phyloP scores from a whole-genome alignment of 1,140 invertebrate species.

The Hycleus cichorii region DNA sequence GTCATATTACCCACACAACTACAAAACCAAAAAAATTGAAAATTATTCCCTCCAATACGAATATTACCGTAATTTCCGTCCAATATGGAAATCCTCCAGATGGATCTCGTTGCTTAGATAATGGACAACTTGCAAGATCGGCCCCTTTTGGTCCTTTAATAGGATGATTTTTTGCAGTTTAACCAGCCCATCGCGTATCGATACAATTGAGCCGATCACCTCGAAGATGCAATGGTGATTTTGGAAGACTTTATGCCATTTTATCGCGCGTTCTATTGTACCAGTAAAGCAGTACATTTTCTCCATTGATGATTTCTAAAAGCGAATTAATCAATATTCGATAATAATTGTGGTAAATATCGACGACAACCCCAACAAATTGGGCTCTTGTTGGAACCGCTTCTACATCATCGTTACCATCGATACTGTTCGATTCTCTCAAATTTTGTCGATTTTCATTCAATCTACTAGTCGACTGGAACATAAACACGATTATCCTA shows the following conservation, averaged over 20 bases:
- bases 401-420: no score
- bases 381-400: no score
- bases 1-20: conserved; percentile 10
- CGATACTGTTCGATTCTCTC: no score
- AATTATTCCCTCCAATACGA: background rate
- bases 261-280: conserved; percentile 15
- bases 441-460: no score
- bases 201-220: conserved; percentile 18
- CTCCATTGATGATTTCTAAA: background rate
- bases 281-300: conserved; percentile 15
- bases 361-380: no score
- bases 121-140: conserved; percentile 18
- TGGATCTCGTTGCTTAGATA: conserved; percentile 12
- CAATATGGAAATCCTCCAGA: conserved; percentile 11
- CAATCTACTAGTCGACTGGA: no score
- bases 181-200: conserved; percentile 14
- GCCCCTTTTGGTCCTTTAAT: conserved; percentile 18
- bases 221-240: conserved; percentile 17
- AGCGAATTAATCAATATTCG: background rate
- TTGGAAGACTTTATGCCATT: conserved; percentile 16
- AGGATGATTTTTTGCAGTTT: conserved; percentile 16
- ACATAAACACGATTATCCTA: no score
- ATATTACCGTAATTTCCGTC: conserved; percentile 17
- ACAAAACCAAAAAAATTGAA: background rate
- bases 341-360: no score